Evolutionary conservation across 1,140 invertebrate species (phyloP), one percentile per base, ranked within the genome.

Genomic region (Trichogramma pretiosum): DNA sequence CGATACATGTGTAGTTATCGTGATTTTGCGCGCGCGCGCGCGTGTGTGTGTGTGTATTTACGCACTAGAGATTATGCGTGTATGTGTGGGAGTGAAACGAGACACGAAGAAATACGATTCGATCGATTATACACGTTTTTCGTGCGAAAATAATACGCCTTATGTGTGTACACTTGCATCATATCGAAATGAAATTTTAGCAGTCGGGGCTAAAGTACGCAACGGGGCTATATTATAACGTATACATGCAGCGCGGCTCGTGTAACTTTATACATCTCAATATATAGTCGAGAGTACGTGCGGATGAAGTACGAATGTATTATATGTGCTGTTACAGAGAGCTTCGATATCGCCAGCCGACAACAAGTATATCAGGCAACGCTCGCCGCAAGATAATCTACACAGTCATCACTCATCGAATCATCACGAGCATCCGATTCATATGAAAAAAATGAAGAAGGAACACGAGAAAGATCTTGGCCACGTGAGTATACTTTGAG

Each of bases 381-480:
- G 82, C 66, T 84, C 82, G 60, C 82, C 83, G n/a, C 78, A 61
- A 45, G 68, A 72, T 41, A 48, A 62, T n/a, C 69, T 69, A 57
- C 67, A 72, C 49, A 57, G 61, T 32, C 68, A 70, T 53, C 69
- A 70, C 52, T 59, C 62, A 16, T 61, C 65, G 50, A 68, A 68
- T 56, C 64, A 68, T 56, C 80, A 76, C 18, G 76, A 78, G 32
- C 68, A 70, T 48, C 57, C 61, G 23, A 54, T 67, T 54, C 68
- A 70, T 52, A 65, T 65, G 5, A 69, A 67, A 54, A 72, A 72
- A 50, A 63, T 70, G 61, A 72, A 71, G 54, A 72, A 72, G 44
- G 68, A 72, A 9, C 67, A 64, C 23, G 70, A 72, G 38, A 72
- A 72, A 57, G 70, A 72, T 33, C 61, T 61, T 19, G 65, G 57